A percentile compares a stretch with the other conserved stretches of the same genome.
Conservation (phyloP, 2,888 invertebrate genomes). For the Agriopis leucophaearia region DNA sequence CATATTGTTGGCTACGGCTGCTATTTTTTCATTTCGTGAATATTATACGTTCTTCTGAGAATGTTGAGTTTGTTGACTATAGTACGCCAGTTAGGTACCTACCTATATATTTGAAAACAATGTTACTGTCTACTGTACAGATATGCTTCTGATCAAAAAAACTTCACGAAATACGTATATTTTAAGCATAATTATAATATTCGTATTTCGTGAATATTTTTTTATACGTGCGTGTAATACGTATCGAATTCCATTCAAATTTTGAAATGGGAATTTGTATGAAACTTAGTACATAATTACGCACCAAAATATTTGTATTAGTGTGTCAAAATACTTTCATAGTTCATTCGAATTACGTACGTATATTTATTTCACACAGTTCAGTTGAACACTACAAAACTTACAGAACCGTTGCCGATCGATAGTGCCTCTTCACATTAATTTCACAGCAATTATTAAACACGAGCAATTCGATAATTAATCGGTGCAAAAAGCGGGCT, state of each 20-base stretch:
- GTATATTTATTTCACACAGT: not conserved
- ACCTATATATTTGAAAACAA: too few species aligned
- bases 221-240: too few species aligned
- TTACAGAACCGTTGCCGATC: constrained; percentile 47
- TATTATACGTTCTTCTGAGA: constrained; percentile 1
- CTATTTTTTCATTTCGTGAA: constrained; percentile 74
- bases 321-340: too few species aligned
- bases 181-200: too few species aligned
- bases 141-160: too few species aligned
- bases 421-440: constrained; percentile 75
- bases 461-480: constrained; percentile 84
- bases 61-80: not conserved
- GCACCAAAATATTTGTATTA: too few species aligned
- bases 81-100: not conserved
- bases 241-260: too few species aligned
- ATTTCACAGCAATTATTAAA: constrained; percentile 83
- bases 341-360: not conserved
- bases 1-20: constrained; percentile 71
- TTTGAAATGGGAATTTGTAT: too few species aligned
- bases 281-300: too few species aligned
- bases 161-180: too few species aligned
- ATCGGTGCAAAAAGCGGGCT: constrained; percentile 83
- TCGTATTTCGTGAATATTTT: too few species aligned
- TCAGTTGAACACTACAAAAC: constrained; percentile 24
- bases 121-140: too few species aligned